Evolutionary conservation across 2,888 invertebrate genomes (phyloP), one percentile per base, ranked within the genome.

Genomic region (Cremastinae sp.): DNA sequence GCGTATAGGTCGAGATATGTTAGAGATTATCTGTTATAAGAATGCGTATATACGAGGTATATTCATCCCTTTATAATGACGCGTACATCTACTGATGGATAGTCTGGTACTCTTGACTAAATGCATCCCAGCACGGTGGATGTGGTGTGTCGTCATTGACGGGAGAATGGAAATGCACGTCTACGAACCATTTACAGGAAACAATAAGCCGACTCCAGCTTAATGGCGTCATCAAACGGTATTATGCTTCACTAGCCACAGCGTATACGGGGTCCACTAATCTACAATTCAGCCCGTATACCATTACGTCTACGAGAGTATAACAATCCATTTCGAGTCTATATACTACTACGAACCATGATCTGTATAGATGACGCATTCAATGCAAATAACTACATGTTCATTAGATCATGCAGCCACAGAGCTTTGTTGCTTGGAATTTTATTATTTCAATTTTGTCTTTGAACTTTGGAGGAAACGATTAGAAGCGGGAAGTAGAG

Each of bases 191-290:
- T 86, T 84, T 84, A 84, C 84, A 85, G 84, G 84, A 86, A 85
- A 86, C 85, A 85, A 85, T 85, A 85, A 85, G 84, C 84, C 79
- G 62, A 74, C 80, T 76, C 76, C 54, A 74, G 79, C 82, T 84
- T 84, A 85, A 86, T 85, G 84, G 83, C 83, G 80, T 82, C 84
- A 83, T 86, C 83, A 86, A 85, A 85, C 79, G 80, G 81, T 81
- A 85, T 84, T 83, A 83, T 81, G 79, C 71, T 74, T 69, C 68
- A 75, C 73, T 72, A 76, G 77, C 65, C 77, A 66, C 73, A 71
- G 74, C 41, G 41, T 28, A 61, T 49, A 53, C 34, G 20, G 41
- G 45, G 72, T 59, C 14, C 61, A 72, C 38, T 28, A 59, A 54
- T 38, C 22, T 49, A 45, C 66, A 43, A n/a, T 68, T 43, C 58